These are phyloP conservation scores for Catagonus wagneri DNA, from an alignment of 2,113 vertebrate genomes.

Conservation along the genomic window DNA sequence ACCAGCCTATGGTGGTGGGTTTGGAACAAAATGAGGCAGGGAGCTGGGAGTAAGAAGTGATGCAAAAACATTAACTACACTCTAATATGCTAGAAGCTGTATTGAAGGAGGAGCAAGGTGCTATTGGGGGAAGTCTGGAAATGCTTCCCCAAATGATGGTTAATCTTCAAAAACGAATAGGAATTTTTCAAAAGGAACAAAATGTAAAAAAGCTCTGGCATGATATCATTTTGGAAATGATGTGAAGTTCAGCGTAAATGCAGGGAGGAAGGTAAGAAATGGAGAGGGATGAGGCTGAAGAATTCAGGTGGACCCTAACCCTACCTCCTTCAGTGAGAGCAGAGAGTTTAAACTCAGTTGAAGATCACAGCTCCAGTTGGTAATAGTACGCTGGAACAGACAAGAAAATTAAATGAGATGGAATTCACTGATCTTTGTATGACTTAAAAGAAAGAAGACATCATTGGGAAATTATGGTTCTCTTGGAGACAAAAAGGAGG, in stretches of 20 bases:
- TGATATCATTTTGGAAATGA: conserved; percentile 43
- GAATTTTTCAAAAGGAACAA: conserved; percentile 38
- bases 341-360: neutral
- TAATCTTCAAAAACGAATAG: conserved; percentile 48
- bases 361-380: neutral
- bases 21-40: neutral
- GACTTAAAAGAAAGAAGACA: conserved; percentile 21
- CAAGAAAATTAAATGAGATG: neutral
- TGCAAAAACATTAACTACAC: neutral
- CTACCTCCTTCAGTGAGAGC: neutral
- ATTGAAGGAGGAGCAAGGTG: neutral
- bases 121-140: neutral
- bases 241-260: neutral
- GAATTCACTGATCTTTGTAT: neutral
- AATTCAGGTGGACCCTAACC: neutral
- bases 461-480: neutral
- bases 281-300: neutral
- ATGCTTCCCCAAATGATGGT: neutral
- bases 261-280: neutral
- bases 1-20: neutral
- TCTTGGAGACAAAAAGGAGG: neutral
- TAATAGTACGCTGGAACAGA: neutral
- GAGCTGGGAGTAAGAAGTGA: neutral
- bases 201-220: neutral
- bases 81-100: neutral